These are phyloP conservation scores for Diarsia mendica DNA, from an alignment of 2,888 invertebrate genomes.

Conservation along the genomic window DNA sequence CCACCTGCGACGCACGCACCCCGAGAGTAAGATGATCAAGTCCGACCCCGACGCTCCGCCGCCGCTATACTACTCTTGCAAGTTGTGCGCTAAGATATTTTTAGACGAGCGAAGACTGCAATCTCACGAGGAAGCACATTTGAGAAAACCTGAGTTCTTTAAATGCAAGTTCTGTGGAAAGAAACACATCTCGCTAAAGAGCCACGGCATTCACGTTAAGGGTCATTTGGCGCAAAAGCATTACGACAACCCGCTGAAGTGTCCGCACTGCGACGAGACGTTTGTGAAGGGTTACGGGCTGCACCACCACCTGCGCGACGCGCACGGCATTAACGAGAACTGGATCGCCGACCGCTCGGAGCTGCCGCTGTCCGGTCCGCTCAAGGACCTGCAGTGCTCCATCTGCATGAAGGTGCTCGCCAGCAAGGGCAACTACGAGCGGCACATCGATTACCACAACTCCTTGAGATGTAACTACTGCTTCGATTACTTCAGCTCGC, in stretches of 20 bases:
- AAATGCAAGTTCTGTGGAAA: constrained; percentile 88
- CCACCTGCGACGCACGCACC: constrained; percentile 85
- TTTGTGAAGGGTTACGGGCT: constrained; percentile 85
- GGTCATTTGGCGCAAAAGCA: constrained; percentile 83
- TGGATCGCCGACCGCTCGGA: constrained; percentile 85
- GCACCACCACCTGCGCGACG: constrained; percentile 85
- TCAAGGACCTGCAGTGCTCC: constrained; percentile 86
- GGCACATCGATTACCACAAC: constrained; percentile 88
- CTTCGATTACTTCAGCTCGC: constrained; percentile 85
- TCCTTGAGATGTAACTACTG: constrained; percentile 88
- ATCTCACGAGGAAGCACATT: constrained; percentile 83
- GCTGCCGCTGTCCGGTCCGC: constrained; percentile 78
- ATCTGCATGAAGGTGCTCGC: constrained; percentile 86
- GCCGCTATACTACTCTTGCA: constrained; percentile 82
- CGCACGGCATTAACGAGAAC: constrained; percentile 82
- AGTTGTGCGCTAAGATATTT: constrained; percentile 86
- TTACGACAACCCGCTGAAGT: constrained; percentile 83
- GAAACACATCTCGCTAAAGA: constrained; percentile 83
- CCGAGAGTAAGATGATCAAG: constrained; percentile 89
- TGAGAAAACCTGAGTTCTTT: constrained; percentile 84
- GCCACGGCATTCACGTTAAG: constrained; percentile 85
- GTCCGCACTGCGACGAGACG: constrained; percentile 82
- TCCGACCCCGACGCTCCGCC: constrained; percentile 86
- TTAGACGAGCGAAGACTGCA: constrained; percentile 80
- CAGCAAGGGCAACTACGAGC: constrained; percentile 86